Percentiles rank a stretch among this genome's conserved stretches.
Evolutionary conservation across 2,888 invertebrate species (phyloP).

Genomic region (Latrodectus elegans): DNA sequence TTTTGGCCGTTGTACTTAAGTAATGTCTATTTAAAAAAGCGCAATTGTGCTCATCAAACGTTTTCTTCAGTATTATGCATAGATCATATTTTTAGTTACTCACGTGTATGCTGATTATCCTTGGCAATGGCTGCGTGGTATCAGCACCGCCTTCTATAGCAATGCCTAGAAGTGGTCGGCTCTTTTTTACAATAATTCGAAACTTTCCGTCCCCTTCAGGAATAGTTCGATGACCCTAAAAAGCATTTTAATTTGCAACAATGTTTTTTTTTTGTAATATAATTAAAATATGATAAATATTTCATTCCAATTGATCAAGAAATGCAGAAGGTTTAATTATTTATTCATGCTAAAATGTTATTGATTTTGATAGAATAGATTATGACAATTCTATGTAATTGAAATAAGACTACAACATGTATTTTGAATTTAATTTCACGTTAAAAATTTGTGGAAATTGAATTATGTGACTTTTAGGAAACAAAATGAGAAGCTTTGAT

Average conservation of each 20-base stretch:
- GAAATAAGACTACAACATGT: not conserved
- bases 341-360: no score
- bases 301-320: no score
- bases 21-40: no score
- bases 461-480: not conserved
- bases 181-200: conserved; percentile 91
- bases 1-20: no score
- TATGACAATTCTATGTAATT: not conserved
- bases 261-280: no score
- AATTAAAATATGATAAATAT: no score
- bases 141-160: conserved; percentile 98
- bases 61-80: no score
- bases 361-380: no score
- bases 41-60: not conserved
- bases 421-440: not conserved
- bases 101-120: conserved; percentile 97
- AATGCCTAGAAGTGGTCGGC: conserved; percentile 94
- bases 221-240: conserved; percentile 68
- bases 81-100: conserved; percentile 74
- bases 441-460: not conserved
- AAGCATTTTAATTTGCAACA: not conserved
- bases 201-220: conserved; percentile 74
- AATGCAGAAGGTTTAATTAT: no score
- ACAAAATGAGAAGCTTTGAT: no score
- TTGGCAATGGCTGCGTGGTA: conserved; percentile 90